Conservation (phyloP, 2,113 vertebrate genomes). For the Tupaia tana region DNA sequence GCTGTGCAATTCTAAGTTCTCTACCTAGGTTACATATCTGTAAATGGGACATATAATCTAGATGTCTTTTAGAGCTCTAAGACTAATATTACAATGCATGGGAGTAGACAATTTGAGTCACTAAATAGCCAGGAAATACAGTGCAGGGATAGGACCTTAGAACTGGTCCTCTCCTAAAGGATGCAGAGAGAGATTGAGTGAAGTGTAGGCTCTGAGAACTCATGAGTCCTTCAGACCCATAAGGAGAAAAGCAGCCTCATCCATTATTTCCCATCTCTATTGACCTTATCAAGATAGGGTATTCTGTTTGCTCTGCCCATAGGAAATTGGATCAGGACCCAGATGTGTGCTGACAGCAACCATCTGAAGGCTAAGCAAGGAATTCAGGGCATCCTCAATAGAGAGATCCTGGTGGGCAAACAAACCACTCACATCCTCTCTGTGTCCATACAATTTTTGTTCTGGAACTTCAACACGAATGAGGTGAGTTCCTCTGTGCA, state of each 20-base stretch:
- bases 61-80: neutral
- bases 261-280: neutral
- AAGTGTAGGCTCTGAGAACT: neutral
- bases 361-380: neutral
- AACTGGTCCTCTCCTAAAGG: neutral
- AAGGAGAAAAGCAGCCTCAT: constrained; percentile 1
- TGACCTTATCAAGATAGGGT: neutral
- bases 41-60: neutral
- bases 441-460: constrained; percentile 2
- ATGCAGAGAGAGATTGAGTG: neutral
- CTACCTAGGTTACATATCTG: neutral
- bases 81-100: neutral
- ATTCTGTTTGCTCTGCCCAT: neutral
- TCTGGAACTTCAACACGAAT: constrained; percentile 45
- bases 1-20: neutral
- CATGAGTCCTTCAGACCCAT: neutral
- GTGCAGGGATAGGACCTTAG: neutral
- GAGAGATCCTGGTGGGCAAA: neutral
- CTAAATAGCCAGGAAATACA: neutral
- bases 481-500: neutral
- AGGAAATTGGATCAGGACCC: neutral
- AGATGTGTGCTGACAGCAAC: constrained; percentile 16
- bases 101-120: neutral
- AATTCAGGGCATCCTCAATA: neutral
- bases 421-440: neutral